A percentile compares a stretch with the other conserved stretches of the same genome.
Conservation (phyloP, 2,888 invertebrate genomes). For the Cantharis rustica region DNA sequence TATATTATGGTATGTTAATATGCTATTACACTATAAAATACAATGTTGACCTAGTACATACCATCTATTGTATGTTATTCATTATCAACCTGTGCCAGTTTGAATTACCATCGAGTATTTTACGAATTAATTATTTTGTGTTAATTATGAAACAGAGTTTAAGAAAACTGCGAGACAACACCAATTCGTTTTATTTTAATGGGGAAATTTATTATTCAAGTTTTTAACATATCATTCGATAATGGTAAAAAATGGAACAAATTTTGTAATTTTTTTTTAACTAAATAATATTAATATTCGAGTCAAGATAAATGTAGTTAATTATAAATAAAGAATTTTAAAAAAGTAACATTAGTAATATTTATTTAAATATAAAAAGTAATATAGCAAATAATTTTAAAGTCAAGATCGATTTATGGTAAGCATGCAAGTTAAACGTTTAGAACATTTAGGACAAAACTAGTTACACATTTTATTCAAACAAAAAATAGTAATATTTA, state of each 20-base stretch:
- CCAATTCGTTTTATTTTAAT: neutral
- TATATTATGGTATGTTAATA: neutral
- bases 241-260: neutral
- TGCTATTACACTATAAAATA: neutral
- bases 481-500: neutral
- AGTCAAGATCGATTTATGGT: neutral
- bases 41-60: neutral
- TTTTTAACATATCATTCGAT: neutral
- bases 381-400: neutral
- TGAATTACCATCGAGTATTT: neutral
- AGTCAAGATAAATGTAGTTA: neutral
- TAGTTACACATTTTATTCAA: constrained; percentile 1
- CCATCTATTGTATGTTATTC: neutral
- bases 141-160: neutral
- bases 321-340: neutral
- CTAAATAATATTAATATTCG: neutral
- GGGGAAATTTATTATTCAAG: neutral
- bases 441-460: constrained; percentile 3
- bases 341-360: neutral
- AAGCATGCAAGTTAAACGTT: neutral
- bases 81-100: neutral
- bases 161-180: neutral
- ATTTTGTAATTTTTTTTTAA: neutral
- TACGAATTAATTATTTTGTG: neutral
- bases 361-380: constrained; percentile 3